Evolutionary conservation across 2,797 vertebrate genomes (phyloP).

Genomic region (Mus minutoides): DNA sequence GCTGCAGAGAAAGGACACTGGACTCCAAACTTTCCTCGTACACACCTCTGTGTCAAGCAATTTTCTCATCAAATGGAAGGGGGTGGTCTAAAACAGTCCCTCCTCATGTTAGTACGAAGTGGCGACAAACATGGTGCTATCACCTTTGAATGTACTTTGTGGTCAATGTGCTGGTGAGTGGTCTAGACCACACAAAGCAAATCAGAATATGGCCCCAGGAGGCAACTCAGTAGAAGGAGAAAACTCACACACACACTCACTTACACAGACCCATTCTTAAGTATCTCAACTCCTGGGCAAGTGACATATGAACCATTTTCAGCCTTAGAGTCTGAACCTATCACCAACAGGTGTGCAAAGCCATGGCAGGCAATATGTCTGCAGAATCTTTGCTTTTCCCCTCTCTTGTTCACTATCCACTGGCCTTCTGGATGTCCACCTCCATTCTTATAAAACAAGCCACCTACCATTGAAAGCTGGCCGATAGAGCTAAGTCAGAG

Average conservation of each 20-base stretch:
- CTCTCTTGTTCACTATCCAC: not conserved
- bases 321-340: not conserved
- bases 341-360: not conserved
- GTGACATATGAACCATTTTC: not conserved
- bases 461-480: not conserved
- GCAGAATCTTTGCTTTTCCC: not conserved
- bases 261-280: not conserved
- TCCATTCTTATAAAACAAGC: not conserved
- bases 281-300: not conserved
- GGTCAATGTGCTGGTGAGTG: not conserved
- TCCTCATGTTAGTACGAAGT: not conserved
- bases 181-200: not conserved
- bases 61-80: conserved; percentile 22
- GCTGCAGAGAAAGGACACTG: conserved; percentile 55
- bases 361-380: rapidly evolving
- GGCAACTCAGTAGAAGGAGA: not conserved
- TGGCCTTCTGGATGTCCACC: not conserved
- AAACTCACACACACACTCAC: not conserved
- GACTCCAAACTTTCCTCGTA: conserved; percentile 25
- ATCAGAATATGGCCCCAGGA: not conserved
- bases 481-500: not conserved
- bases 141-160: not conserved
- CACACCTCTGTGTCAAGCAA: conserved; percentile 45
- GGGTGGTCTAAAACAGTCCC: not conserved
- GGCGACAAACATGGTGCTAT: not conserved